Evolutionary conservation across 1,140 invertebrate genomes (phyloP).

Genomic region (Drosophila santomea): DNA sequence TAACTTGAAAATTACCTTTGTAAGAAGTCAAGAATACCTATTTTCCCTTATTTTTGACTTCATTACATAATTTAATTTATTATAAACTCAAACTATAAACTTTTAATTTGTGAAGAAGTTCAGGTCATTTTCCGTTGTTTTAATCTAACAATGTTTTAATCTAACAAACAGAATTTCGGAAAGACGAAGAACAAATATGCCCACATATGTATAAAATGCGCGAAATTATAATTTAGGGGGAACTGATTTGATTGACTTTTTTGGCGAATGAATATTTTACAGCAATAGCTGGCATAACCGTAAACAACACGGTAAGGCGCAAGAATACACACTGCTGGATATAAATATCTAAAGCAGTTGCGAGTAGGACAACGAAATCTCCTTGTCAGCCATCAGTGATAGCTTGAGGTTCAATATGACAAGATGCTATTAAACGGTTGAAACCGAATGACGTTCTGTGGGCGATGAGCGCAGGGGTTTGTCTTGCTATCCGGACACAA

Average conservation of each 20-base stretch:
- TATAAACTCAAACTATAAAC: no score
- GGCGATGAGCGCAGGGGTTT: constrained; percentile 7
- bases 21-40: constrained; percentile 16
- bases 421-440: constrained; percentile 2
- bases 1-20: constrained; percentile 56
- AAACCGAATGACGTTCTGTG: neutral
- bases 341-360: constrained; percentile 27
- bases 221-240: no score
- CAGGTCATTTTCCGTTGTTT: no score
- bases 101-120: neutral
- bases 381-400: constrained; percentile 14
- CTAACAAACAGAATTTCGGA: neutral
- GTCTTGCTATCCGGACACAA: constrained; percentile 38
- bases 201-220: no score
- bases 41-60: no score
- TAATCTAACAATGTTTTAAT: neutral
- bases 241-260: constrained; percentile 30
- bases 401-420: constrained; percentile 22
- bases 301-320: constrained; percentile 35
- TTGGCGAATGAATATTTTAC: constrained; percentile 73
- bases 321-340: constrained; percentile 16
- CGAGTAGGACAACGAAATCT: constrained; percentile 34
- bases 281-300: constrained; percentile 49
- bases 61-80: no score
- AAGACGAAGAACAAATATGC: neutral